Percentiles rank a stretch among this genome's conserved stretches.
These are phyloP conservation scores for Macrostomum lignano DNA, from an alignment of 1,140 invertebrate genomes.

Conservation along the genomic window DNA sequence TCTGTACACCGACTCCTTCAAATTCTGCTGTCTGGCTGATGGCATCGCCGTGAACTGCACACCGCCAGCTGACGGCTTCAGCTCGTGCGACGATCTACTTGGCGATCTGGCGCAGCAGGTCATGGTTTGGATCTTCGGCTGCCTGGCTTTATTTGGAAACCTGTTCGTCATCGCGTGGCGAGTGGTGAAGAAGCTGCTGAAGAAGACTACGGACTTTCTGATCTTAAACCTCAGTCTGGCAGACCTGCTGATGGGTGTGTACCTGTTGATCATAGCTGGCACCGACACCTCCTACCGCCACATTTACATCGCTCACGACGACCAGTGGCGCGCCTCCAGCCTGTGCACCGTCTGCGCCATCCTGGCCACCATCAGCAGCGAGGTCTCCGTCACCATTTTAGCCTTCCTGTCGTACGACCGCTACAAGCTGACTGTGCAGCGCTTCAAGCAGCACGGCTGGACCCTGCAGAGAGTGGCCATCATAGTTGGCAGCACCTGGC, in stretches of 20 bases:
- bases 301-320: conserved; percentile 31
- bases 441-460: conserved; percentile 22
- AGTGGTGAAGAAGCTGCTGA: too few relatives aligned
- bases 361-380: conserved; percentile 37
- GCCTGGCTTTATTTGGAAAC: conserved; percentile 36
- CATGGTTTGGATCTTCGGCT: conserved; percentile 38
- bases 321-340: conserved; percentile 28
- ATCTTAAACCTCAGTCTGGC: conserved; percentile 36
- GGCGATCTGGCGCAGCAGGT: conserved; percentile 31
- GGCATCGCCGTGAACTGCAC: conserved; percentile 17
- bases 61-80: conserved; percentile 32
- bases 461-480: background rate
- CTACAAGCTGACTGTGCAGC: conserved; percentile 35
- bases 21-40: conserved; percentile 31
- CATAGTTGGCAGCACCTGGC: conserved; percentile 4
- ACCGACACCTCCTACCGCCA: conserved; percentile 32
- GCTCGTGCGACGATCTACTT: conserved; percentile 34
- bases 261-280: conserved; percentile 31
- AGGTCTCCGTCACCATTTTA: conserved; percentile 36
- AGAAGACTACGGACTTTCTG: conserved; percentile 26
- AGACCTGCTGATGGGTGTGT: conserved; percentile 33
- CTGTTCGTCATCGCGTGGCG: conserved; percentile 36
- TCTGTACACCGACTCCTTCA: conserved; percentile 28
- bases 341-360: conserved; percentile 35
- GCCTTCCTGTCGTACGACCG: conserved; percentile 34